A percentile compares a stretch with the other conserved stretches of the same genome.
phyloP scores from a whole-genome alignment of 2,797 vertebrate genomes.

The Phataginus tetradactyla region DNA sequence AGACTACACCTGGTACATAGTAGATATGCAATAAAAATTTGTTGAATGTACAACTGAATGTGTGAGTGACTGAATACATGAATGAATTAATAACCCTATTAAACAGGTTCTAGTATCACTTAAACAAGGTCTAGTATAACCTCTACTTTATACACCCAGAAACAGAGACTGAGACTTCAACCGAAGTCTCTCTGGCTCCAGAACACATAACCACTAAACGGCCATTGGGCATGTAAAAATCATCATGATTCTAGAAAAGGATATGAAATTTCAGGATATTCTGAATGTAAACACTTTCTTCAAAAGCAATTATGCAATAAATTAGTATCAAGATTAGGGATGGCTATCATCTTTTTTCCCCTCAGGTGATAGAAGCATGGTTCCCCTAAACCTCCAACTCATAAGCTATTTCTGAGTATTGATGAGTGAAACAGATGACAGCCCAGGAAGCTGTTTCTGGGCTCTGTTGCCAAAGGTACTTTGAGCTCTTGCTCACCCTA shows the following conservation, averaged over 20 bases:
- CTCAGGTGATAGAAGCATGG: not conserved
- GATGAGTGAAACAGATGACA: not conserved
- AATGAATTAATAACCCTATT: not conserved
- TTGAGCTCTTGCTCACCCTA: constrained; percentile 61
- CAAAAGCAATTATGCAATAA: constrained; percentile 30
- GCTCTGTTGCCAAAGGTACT: constrained; percentile 55
- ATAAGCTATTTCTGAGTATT: constrained; percentile 53
- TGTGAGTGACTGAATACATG: not conserved
- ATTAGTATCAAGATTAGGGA: not conserved
- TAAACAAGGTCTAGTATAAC: not conserved
- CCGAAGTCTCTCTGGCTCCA: not conserved
- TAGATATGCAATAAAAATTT: not conserved
- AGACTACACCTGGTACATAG: not conserved
- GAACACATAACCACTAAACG: not conserved
- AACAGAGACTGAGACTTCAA: not conserved
- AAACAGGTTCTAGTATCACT: not conserved
- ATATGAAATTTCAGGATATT: constrained; percentile 37
- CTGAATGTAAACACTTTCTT: constrained; percentile 38
- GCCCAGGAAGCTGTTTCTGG: constrained; percentile 30
- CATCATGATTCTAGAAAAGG: not conserved
- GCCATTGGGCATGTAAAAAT: constrained; percentile 17
- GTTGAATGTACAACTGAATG: constrained; percentile 9
- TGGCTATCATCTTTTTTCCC: constrained; percentile 7
- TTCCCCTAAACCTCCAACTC: not conserved
- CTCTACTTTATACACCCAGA: not conserved